Percentiles rank a stretch among this genome's conserved stretches.
Conservation (phyloP, 2,797 vertebrate genomes). For the Pangasius mekongensis region DNA sequence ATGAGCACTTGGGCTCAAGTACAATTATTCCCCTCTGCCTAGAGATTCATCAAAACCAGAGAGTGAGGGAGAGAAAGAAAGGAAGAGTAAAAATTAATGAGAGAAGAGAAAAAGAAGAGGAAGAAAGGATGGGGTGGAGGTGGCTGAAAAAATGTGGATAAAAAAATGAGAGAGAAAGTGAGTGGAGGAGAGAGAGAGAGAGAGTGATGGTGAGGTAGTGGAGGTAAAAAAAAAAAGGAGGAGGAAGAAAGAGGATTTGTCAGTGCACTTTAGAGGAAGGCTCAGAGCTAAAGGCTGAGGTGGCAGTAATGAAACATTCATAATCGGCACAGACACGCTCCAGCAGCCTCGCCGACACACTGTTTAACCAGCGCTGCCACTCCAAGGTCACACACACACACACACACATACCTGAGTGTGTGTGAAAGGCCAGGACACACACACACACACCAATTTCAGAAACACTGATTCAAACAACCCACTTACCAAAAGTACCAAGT, state of each 20-base stretch:
- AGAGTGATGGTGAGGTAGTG: slow-evolving; percentile 48
- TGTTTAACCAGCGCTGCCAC: slow-evolving; percentile 77
- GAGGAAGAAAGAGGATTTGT: slow-evolving; percentile 86
- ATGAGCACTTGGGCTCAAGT: slow-evolving; percentile 80
- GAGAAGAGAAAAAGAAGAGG: slow-evolving; percentile 37
- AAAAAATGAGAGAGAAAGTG: slow-evolving; percentile 36
- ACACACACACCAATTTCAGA: slow-evolving; percentile 44
- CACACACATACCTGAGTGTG: slow-evolving; percentile 28
- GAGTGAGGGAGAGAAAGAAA: slow-evolving; percentile 47
- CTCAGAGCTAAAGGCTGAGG: slow-evolving; percentile 73
- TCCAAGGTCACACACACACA: slow-evolving; percentile 76
- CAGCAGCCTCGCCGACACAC: slow-evolving; percentile 79
- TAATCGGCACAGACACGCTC: slow-evolving; percentile 84
- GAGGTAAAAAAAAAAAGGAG: slow-evolving; percentile 64
- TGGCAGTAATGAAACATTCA: slow-evolving; percentile 85
- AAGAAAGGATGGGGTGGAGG: slow-evolving; percentile 40
- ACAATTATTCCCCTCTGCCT: slow-evolving; percentile 83
- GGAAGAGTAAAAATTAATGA: slow-evolving; percentile 37
- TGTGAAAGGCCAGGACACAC: not conserved
- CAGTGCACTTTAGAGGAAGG: slow-evolving; percentile 66
- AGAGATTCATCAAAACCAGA: slow-evolving; percentile 81
- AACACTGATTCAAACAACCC: slow-evolving; percentile 16
- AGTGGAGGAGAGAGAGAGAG: slow-evolving; percentile 47
- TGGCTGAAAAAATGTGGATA: slow-evolving; percentile 16
- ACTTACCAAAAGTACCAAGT: not conserved